Base-by-base conservation (phyloP, 2,797 vertebrate genomes). In the Cuniculus paca region DNA sequence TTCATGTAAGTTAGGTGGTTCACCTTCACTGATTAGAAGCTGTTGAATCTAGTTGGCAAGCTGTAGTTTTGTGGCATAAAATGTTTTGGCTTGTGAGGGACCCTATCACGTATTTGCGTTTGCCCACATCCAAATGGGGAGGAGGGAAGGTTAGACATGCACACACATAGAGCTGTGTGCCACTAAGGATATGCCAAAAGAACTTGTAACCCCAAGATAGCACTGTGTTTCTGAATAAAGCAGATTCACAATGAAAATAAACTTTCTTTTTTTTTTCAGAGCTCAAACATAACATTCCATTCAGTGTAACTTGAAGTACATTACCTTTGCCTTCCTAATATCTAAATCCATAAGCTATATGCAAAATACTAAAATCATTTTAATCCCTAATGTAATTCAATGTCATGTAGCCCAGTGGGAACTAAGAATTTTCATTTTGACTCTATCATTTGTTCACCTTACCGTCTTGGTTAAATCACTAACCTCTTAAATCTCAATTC, bases 31-130 rank as follows among this genome's bases (percentile, higher is more conserved):
- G 94, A 95, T 96, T 96, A 96, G 94, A 95, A 68, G 50, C 93
- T 94, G 68, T 94, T 98, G 95, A 91, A 96, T 98, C 94, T 98
- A 56, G 54, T 72, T 91, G 22, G 6, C 16, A 97, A 79, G 70
- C 95, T 97, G 20, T 86, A 95, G 61, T 95, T 95, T 98, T 97
- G 94, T 97, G 96, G 85, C 97, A 97, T 97, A 96, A 97, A 96
- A 90, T 98, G 24, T 77, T 95, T 97, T 96, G 50, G 39, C 56
- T 91, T 95, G 7, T 88, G 74, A 95, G 17, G 26, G 78, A 93
- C 13, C 24, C 97, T 98, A 74, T 96, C 94, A 91, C 92, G 97
- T 97, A 56, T 95, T 96, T 94, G 86, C 56, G 0, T 85, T 31
- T 1, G 45, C 81, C 63, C 85, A 48, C 16, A 78, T 75, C 16